These are phyloP conservation scores for Luffia ferchaultella DNA, from an alignment of 2,888 invertebrate species.

Conservation along the genomic window DNA sequence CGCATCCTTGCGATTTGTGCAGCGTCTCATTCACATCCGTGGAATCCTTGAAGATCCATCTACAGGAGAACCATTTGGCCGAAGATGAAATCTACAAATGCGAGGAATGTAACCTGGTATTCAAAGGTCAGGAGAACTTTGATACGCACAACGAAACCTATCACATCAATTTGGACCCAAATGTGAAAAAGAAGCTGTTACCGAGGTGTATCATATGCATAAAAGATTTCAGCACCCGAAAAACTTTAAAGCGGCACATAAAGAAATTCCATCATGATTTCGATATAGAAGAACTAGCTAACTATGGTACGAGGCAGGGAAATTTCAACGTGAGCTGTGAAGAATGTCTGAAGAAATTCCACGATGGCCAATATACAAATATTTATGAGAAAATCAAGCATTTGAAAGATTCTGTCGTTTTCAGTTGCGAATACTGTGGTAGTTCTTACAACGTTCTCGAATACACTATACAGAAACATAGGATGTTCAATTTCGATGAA, in stretches of 20 bases:
- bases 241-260: slow-evolving; percentile 44
- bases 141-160: slow-evolving; percentile 32
- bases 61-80: slow-evolving; percentile 37
- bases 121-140: slow-evolving; percentile 39
- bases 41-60: slow-evolving; percentile 33
- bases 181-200: slow-evolving; percentile 24
- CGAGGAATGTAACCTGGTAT: slow-evolving; percentile 39
- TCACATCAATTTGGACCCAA: slow-evolving; percentile 23
- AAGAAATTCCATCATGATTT: slow-evolving; percentile 44
- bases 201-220: slow-evolving; percentile 42
- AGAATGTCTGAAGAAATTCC: slow-evolving; percentile 36
- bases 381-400: slow-evolving; percentile 30
- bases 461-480: slow-evolving; percentile 34
- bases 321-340: slow-evolving; percentile 33
- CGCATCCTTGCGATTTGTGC: slow-evolving; percentile 40
- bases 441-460: slow-evolving; percentile 31
- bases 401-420: slow-evolving; percentile 27
- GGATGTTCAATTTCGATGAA: slow-evolving; percentile 20
- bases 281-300: slow-evolving; percentile 35
- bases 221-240: slow-evolving; percentile 47
- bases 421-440: slow-evolving; percentile 32
- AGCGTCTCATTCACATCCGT: slow-evolving; percentile 38
- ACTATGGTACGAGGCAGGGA: slow-evolving; percentile 25
- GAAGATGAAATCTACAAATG: slow-evolving; percentile 47
- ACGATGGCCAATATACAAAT: slow-evolving; percentile 25